Conservation (phyloP, 1,140 invertebrate genomes). For the Teleopsis dalmanni region DNA sequence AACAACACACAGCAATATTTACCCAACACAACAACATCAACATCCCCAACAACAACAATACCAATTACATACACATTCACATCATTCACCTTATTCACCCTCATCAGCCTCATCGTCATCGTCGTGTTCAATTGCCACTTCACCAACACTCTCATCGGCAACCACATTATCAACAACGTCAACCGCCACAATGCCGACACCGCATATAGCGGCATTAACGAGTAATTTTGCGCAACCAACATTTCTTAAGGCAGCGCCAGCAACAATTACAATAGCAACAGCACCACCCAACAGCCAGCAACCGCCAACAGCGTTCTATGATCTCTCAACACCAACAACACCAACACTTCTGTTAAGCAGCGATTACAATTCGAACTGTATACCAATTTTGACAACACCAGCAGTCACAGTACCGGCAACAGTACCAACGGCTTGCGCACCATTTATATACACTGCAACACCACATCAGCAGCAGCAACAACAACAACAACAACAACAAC, state of each 20-base stretch:
- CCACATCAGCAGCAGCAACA: conserved; percentile 8
- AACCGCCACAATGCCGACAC: conserved; percentile 36
- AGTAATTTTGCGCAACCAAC: conserved; percentile 16
- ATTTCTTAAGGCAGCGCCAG: conserved; percentile 26
- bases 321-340: too few species aligned
- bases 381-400: conserved; percentile 34
- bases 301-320: neutral
- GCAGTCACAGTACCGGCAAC: conserved; percentile 5
- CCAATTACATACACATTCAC: conserved; percentile 19
- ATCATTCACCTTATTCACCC: conserved; percentile 37
- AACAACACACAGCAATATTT: conserved; percentile 15
- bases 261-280: conserved; percentile 9
- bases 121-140: conserved; percentile 41
- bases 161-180: conserved; percentile 37
- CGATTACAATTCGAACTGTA: conserved; percentile 39
- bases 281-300: conserved; percentile 6
- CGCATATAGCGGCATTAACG: conserved; percentile 14
- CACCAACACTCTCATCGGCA: conserved; percentile 35
- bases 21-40: conserved; percentile 11
- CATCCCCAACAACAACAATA: too few species aligned
- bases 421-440: neutral
- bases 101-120: conserved; percentile 40
- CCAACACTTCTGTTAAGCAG: conserved; percentile 37
- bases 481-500: conserved; percentile 5
- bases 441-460: neutral